Evolutionary conservation across 2,113 vertebrate genomes (phyloP).

Genomic region (Pelusios castaneus): DNA sequence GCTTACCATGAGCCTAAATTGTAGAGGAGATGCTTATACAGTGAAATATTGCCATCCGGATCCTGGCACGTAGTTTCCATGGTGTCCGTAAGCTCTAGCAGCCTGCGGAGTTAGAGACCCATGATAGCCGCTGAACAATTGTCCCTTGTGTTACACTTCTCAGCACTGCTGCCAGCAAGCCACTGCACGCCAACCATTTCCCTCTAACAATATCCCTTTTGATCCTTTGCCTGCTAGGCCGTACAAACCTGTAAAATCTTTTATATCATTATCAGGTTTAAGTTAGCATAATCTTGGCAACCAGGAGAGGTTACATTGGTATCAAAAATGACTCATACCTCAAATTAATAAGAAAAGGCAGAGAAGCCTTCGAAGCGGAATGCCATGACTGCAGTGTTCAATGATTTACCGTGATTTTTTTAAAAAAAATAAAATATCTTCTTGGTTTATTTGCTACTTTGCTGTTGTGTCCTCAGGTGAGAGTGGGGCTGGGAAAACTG

Average conservation of each 20-base stretch:
- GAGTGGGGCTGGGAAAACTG: slow-evolving; percentile 97
- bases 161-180: background rate
- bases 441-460: background rate
- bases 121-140: slow-evolving; percentile 36
- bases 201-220: slow-evolving; percentile 65
- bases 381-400: background rate
- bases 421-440: background rate
- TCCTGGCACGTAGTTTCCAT: slow-evolving; percentile 52
- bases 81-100: slow-evolving; percentile 13
- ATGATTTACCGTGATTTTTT: background rate
- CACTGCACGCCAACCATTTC: slow-evolving; percentile 3
- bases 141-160: slow-evolving; percentile 41
- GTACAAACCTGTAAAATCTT: background rate
- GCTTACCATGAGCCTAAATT: fast-evolving
- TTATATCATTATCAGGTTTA: background rate
- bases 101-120: slow-evolving; percentile 34
- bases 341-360: background rate
- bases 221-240: slow-evolving; percentile 42
- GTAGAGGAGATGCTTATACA: slow-evolving; percentile 20
- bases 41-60: background rate
- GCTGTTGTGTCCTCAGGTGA: slow-evolving; percentile 82
- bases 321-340: background rate
- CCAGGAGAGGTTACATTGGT: background rate
- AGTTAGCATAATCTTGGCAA: background rate
- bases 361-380: fast-evolving